Conservation (phyloP, 2,888 invertebrate species). For the Sclerodermus sp. region DNA sequence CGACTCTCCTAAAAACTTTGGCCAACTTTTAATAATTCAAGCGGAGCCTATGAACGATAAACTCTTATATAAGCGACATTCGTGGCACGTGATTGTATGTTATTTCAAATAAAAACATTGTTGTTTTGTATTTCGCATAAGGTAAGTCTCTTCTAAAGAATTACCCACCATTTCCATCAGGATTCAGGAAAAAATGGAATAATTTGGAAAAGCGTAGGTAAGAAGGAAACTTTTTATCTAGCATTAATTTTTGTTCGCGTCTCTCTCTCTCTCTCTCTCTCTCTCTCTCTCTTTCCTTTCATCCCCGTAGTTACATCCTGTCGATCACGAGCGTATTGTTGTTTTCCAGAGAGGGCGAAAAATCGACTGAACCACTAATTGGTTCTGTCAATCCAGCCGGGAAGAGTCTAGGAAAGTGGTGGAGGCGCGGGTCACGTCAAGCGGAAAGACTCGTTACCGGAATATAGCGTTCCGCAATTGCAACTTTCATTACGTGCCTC, state of each 20-base stretch:
- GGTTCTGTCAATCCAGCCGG: slow-evolving; percentile 35
- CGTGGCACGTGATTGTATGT: slow-evolving; percentile 45
- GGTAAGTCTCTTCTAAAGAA: background rate
- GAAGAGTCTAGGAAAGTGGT: background rate
- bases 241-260: background rate
- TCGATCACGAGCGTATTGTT: slow-evolving; percentile 17
- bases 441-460: slow-evolving; percentile 24
- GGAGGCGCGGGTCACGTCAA: slow-evolving; percentile 16
- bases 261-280: slow-evolving; percentile 1
- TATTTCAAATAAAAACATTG: slow-evolving; percentile 49
- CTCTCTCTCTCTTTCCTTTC: slow-evolving; percentile 3
- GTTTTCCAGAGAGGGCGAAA: slow-evolving; percentile 26
- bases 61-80: slow-evolving; percentile 31
- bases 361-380: slow-evolving; percentile 41
- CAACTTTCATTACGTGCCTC: slow-evolving; percentile 23
- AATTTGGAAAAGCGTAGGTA: no score
- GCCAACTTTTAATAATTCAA: background rate
- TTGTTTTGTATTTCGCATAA: slow-evolving; percentile 42
- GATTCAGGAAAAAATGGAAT: no score
- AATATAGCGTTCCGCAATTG: slow-evolving; percentile 16
- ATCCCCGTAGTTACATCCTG: background rate
- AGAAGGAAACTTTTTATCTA: no score
- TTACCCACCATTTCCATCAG: no score
- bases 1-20: no score
- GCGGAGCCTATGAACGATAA: slow-evolving; percentile 24